phyloP scores from a whole-genome alignment of 2,888 invertebrate species.

The Pristionchus japonicus region DNA sequence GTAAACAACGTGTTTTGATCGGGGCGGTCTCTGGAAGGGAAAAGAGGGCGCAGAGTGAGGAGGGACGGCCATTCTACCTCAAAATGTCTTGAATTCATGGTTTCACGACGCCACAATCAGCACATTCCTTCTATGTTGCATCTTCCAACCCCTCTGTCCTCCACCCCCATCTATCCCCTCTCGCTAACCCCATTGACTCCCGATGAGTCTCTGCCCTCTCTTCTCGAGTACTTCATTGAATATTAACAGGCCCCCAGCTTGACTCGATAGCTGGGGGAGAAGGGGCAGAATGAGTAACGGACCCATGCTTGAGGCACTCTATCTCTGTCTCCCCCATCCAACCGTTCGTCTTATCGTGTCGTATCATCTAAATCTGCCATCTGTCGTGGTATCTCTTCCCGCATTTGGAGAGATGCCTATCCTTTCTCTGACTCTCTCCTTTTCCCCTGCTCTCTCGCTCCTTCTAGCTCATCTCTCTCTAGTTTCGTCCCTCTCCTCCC shows the following conservation, averaged over 20 bases:
- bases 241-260: constrained; percentile 39
- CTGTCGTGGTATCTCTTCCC: neutral
- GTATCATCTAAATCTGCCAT: constrained; percentile 30
- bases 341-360: neutral
- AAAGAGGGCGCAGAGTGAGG: neutral
- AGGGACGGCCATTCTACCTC: neutral
- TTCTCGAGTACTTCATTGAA: constrained; percentile 37
- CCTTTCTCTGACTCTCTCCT: neutral
- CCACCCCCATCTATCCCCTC: neutral
- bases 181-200: neutral
- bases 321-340: neutral
- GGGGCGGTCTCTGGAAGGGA: neutral
- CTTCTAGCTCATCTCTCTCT: too few relatives aligned
- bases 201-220: neutral
- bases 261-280: constrained; percentile 9
- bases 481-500: neutral
- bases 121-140: neutral
- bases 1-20: constrained; percentile 44
- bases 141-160: neutral
- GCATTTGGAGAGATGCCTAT: constrained; percentile 3
- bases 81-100: neutral
- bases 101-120: neutral
- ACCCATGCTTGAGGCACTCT: neutral
- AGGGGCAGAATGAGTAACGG: neutral
- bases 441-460: neutral